Percentiles rank a stretch among this genome's conserved stretches.
phyloP scores from a whole-genome alignment of 2,113 vertebrate species.

The Rhizomys pruinosus region DNA sequence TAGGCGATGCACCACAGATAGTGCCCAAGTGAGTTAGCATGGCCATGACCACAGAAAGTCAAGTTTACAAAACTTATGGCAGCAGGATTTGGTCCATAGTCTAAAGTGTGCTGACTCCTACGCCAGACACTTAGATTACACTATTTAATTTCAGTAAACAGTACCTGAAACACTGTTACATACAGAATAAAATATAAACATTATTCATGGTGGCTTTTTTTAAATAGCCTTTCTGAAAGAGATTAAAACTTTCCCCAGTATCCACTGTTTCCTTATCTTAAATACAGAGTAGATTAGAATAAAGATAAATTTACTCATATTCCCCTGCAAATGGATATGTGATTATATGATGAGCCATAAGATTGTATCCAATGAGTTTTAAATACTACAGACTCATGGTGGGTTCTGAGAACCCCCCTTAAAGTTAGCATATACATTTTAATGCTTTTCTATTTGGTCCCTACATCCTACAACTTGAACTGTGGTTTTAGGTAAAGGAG shows the following conservation, averaged over 20 bases:
- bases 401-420: background rate
- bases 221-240: background rate
- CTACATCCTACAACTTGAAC: background rate
- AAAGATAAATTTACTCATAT: background rate
- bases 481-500: background rate
- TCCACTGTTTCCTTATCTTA: background rate
- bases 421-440: background rate
- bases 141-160: constrained; percentile 5
- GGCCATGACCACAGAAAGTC: background rate
- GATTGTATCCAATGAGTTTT: background rate
- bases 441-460: background rate
- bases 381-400: background rate
- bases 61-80: background rate
- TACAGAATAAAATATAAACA: background rate
- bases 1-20: background rate
- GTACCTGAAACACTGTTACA: constrained; percentile 10
- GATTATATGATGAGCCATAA: background rate
- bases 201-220: background rate
- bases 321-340: background rate
- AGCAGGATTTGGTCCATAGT: background rate
- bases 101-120: background rate
- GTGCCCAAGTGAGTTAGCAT: background rate
- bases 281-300: background rate
- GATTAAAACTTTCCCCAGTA: background rate
- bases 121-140: background rate